These are phyloP conservation scores for Puntigrus tetrazona DNA, from an alignment of 2,113 vertebrate genomes.

Conservation along the genomic window DNA sequence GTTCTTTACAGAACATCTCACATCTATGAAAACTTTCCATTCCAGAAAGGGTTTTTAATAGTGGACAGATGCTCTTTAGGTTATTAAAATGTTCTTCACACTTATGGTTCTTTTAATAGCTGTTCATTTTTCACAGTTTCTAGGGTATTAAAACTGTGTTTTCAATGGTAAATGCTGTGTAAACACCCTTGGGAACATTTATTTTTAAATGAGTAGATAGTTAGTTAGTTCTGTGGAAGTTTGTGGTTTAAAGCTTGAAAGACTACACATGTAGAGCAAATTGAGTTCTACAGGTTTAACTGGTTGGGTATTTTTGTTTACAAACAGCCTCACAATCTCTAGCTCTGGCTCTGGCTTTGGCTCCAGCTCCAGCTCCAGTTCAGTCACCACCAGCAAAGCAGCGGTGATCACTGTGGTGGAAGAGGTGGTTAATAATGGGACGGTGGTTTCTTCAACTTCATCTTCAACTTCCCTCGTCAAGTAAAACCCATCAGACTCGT, in stretches of 20 bases:
- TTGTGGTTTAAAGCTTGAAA: background rate
- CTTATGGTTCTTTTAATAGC: too few relatives aligned
- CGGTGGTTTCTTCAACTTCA: slow-evolving; percentile 55
- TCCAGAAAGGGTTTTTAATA: too few relatives aligned
- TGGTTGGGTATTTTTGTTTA: background rate
- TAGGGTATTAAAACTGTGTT: too few relatives aligned
- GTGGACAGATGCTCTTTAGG: too few relatives aligned
- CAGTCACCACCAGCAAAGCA: slow-evolving; percentile 23
- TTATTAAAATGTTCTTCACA: too few relatives aligned
- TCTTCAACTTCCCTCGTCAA: slow-evolving; percentile 33
- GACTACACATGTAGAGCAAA: background rate
- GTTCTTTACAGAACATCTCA: too few relatives aligned
- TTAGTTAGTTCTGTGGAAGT: background rate
- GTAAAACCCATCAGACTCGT: background rate
- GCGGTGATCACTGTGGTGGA: slow-evolving; percentile 65
- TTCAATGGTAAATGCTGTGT: background rate
- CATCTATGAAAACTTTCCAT: too few relatives aligned
- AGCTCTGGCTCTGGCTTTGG: background rate
- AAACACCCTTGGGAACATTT: background rate
- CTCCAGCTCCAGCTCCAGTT: slow-evolving; percentile 35
- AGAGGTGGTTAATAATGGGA: slow-evolving; percentile 65
- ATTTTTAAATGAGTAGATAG: background rate
- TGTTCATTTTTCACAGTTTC: too few relatives aligned
- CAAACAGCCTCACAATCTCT: background rate
- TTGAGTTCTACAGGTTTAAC: background rate